phyloP scores from a whole-genome alignment of 1,140 invertebrate species.

The Amyelois transitella region DNA sequence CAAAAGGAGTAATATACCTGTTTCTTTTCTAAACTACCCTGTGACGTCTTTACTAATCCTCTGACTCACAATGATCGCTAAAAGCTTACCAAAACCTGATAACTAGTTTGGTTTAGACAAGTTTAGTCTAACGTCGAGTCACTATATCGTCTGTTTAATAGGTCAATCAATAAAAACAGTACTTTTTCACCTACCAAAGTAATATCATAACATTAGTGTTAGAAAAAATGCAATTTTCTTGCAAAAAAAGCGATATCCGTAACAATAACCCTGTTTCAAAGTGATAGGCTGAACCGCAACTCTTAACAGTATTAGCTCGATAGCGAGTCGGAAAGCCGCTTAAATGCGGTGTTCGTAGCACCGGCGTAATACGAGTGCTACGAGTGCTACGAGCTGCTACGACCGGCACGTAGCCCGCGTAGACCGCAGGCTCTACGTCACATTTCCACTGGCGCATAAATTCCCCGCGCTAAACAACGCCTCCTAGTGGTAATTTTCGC shows the following conservation, averaged over 20 bases:
- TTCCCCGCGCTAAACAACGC: constrained; percentile 59
- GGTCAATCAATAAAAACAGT: too few relatives aligned
- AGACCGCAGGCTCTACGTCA: constrained; percentile 42
- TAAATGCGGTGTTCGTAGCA: not conserved
- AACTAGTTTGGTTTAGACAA: too few relatives aligned
- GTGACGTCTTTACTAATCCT: too few relatives aligned
- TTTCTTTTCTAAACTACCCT: too few relatives aligned
- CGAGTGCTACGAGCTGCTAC: constrained; percentile 7
- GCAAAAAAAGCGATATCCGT: not conserved
- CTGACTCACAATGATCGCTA: too few relatives aligned
- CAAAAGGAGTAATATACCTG: too few relatives aligned
- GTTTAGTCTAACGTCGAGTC: too few relatives aligned
- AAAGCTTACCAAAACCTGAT: too few relatives aligned
- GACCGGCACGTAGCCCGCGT: constrained; percentile 11
- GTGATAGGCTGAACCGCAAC: not conserved
- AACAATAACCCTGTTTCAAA: not conserved
- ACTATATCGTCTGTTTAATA: too few relatives aligned
- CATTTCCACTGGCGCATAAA: constrained; percentile 50
- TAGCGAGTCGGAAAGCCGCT: not conserved
- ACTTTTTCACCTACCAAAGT: too few relatives aligned
- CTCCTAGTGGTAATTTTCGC: constrained; percentile 64
- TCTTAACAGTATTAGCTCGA: not conserved
- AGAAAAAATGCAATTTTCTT: too few relatives aligned
- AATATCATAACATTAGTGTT: too few relatives aligned
- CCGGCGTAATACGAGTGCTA: not conserved